These are phyloP conservation scores for Lasioglossum lativentre DNA, from an alignment of 2,888 invertebrate species.

Conservation along the genomic window DNA sequence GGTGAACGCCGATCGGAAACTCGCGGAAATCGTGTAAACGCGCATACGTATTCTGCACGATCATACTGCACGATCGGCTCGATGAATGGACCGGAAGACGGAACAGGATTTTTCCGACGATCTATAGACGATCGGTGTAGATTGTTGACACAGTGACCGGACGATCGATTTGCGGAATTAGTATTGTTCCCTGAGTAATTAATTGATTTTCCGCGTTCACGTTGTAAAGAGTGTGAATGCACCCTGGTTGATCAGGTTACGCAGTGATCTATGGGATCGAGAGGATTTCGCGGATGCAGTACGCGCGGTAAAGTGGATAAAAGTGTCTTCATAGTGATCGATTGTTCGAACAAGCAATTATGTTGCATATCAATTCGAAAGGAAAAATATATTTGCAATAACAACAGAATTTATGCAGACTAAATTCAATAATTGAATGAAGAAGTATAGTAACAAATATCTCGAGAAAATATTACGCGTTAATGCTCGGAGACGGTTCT, in stretches of 20 bases:
- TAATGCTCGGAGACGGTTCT: not conserved
- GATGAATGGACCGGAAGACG: not conserved
- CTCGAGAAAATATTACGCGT: not conserved
- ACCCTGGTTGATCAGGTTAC: not conserved
- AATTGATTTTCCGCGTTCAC: not conserved
- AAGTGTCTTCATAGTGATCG: not conserved
- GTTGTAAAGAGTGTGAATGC: not conserved
- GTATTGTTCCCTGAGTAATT: not conserved
- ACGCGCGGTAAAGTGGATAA: not conserved
- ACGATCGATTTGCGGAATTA: too few relatives aligned
- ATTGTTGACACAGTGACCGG: too few relatives aligned
- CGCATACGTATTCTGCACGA: not conserved
- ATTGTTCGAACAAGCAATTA: not conserved
- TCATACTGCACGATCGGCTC: not conserved
- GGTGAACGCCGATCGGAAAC: not conserved
- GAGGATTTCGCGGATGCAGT: not conserved
- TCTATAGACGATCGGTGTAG: not conserved
- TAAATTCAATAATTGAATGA: not conserved
- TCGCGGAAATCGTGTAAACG: not conserved
- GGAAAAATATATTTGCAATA: not conserved
- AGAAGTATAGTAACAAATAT: not conserved
- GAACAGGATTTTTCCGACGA: not conserved
- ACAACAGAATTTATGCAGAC: not conserved
- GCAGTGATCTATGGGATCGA: not conserved
- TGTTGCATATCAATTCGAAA: not conserved